These are phyloP conservation scores for Andricus grossulariae DNA, from an alignment of 1,140 invertebrate genomes.

Conservation along the genomic window DNA sequence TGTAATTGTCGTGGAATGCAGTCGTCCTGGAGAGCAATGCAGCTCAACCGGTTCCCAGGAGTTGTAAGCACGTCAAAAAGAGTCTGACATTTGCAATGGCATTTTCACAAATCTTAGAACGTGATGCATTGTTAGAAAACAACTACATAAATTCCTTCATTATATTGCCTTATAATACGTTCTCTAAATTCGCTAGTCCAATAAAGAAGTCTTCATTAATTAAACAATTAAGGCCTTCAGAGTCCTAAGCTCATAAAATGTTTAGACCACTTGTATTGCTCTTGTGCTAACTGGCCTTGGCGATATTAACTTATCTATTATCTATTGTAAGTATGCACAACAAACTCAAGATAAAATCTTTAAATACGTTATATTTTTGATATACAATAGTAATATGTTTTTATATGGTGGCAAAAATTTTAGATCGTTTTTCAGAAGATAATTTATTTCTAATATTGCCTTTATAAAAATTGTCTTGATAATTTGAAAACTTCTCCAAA, in stretches of 20 bases:
- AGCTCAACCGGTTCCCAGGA: constrained; percentile 52
- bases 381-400: no score
- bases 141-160: constrained; percentile 33
- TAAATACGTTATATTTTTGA: no score
- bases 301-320: no score
- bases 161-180: constrained; percentile 38
- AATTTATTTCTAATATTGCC: no score
- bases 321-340: no score
- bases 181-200: background rate
- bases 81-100: constrained; percentile 21
- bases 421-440: no score
- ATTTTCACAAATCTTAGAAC: constrained; percentile 30
- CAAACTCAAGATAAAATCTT: no score
- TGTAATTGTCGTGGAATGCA: constrained; percentile 47
- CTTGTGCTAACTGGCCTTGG: no score
- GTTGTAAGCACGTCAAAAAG: constrained; percentile 44
- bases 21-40: constrained; percentile 45
- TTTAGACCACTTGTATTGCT: no score
- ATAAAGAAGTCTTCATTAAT: background rate
- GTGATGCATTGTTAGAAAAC: constrained; percentile 24
- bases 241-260: background rate
- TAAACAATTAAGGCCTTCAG: constrained; percentile 1
- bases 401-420: no score
- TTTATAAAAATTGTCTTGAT: no score
- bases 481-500: no score